A percentile compares a stretch with the other conserved stretches of the same genome.
These are phyloP conservation scores for Istiophorus platypterus DNA, from an alignment of 2,113 vertebrate species.

Conservation along the genomic window DNA sequence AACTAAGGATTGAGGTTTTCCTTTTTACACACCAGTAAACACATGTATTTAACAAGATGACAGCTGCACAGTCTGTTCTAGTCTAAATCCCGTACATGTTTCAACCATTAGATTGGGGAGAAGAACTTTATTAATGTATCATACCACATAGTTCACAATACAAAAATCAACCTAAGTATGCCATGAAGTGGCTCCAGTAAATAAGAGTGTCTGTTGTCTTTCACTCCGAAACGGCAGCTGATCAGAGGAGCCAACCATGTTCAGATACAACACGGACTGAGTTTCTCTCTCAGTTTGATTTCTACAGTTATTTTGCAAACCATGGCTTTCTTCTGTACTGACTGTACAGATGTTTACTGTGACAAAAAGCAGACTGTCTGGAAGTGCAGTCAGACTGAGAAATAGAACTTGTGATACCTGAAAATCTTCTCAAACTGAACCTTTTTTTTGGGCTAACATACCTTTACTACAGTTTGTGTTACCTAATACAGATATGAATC, in stretches of 20 bases:
- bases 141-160: neutral
- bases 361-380: neutral
- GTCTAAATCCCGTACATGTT: neutral
- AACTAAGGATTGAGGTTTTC: neutral
- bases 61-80: neutral
- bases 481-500: neutral
- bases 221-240: neutral
- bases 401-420: neutral
- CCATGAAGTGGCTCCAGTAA: neutral
- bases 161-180: neutral
- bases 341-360: neutral
- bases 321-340: neutral
- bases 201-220: neutral
- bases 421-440: neutral
- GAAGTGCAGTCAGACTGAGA: neutral
- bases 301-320: neutral
- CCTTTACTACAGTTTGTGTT: neutral
- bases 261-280: neutral
- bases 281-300: neutral
- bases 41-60: too few species aligned
- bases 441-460: too few species aligned
- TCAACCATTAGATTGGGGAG: neutral
- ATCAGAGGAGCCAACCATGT: neutral
- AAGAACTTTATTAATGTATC: too few species aligned
- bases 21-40: too few species aligned